A percentile compares a stretch with the other conserved stretches of the same genome.
phyloP scores from a whole-genome alignment of 2,113 vertebrate genomes.

The Phaethon lepturus region DNA sequence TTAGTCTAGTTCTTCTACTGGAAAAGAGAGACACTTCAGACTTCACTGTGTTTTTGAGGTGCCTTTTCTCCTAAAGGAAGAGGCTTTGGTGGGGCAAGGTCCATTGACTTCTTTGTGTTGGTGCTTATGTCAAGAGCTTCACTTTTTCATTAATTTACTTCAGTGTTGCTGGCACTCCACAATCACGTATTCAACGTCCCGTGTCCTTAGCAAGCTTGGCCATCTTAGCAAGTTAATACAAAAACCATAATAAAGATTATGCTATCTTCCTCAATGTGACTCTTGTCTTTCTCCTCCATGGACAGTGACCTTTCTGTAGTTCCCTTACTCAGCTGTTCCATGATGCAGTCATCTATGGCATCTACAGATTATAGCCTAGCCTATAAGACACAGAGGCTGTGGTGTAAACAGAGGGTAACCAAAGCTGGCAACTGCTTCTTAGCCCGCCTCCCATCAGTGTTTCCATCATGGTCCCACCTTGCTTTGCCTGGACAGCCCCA shows the following conservation, averaged over 20 bases:
- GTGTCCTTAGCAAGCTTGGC: neutral
- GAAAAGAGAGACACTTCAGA: neutral
- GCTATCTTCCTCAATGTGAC: neutral
- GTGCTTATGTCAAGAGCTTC: neutral
- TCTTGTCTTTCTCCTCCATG: neutral
- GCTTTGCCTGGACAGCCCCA: neutral
- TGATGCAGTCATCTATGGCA: neutral
- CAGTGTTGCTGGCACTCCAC: neutral
- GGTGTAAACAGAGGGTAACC: neutral
- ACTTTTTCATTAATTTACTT: neutral
- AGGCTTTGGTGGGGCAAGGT: neutral
- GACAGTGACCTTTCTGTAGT: neutral
- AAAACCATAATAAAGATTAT: slow-evolving; percentile 46
- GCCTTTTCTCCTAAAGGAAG: neutral
- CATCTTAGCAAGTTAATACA: slow-evolving; percentile 1
- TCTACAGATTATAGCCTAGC: neutral
- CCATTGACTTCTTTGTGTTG: neutral
- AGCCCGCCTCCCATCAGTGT: neutral
- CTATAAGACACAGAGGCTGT: neutral
- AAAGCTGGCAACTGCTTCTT: neutral
- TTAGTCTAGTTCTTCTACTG: neutral
- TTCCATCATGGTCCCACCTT: neutral
- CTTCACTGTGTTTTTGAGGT: neutral
- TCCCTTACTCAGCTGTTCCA: neutral
- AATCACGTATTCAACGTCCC: neutral